phyloP scores from a whole-genome alignment of 2,888 invertebrate species.

The Andrena flavipes region DNA sequence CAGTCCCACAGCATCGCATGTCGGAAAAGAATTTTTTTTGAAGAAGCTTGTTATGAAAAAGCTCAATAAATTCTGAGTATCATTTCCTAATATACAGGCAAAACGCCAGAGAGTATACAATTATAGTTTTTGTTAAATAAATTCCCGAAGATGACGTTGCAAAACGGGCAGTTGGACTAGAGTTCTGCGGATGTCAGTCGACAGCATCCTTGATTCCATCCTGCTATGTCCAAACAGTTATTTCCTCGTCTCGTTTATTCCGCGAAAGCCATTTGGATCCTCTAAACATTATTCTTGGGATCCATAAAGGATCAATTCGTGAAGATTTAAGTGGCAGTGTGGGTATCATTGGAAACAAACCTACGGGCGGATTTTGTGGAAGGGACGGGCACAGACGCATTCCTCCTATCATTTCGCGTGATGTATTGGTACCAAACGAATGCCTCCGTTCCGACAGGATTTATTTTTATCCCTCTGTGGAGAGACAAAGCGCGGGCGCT shows the following conservation, averaged over 20 bases:
- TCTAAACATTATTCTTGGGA: neutral
- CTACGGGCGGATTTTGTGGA: neutral
- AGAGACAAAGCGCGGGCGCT: slow-evolving; percentile 54
- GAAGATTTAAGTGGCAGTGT: neutral
- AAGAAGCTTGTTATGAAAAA: no score
- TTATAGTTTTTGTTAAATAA: no score
- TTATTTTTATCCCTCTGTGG: slow-evolving; percentile 50
- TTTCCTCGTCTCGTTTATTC: slow-evolving; percentile 1
- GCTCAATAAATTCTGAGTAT: no score
- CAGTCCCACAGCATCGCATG: no score
- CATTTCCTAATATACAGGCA: no score
- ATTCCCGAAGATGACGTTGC: no score
- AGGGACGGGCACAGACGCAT: neutral
- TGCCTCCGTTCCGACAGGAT: slow-evolving; percentile 33
- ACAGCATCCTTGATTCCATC: no score
- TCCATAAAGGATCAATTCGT: neutral
- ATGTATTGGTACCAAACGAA: slow-evolving; percentile 29
- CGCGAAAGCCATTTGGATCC: neutral
- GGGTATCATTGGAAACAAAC: neutral
- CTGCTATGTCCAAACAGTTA: neutral
- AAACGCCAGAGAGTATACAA: no score
- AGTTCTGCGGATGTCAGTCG: no score
- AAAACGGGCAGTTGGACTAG: no score
- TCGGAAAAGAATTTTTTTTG: no score
- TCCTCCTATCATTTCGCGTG: neutral